A percentile compares a stretch with the other conserved stretches of the same genome.
Conservation (phyloP, 1,140 invertebrate genomes). For the Lerema accius region DNA sequence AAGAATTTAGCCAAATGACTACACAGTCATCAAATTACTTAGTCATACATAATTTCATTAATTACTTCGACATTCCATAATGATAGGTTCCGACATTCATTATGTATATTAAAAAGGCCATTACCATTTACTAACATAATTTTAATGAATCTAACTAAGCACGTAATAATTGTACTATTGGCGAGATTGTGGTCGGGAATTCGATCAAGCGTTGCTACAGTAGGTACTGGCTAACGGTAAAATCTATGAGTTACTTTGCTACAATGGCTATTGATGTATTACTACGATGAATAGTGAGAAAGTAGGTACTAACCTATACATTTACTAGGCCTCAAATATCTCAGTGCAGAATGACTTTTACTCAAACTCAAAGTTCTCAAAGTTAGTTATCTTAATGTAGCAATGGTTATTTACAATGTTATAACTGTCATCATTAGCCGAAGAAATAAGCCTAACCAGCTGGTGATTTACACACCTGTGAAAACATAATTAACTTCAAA, state of each 20-base stretch:
- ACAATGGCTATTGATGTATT: not conserved
- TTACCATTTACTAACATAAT: conserved; percentile 11
- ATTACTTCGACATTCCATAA: not conserved
- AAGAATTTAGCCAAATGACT: too few relatives aligned
- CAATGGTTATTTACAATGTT: too few relatives aligned
- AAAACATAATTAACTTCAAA: too few relatives aligned
- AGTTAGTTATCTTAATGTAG: too few relatives aligned
- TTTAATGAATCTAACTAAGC: conserved; percentile 24
- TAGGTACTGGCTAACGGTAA: conserved; percentile 19
- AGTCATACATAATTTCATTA: conserved; percentile 5
- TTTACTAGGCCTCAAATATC: too few relatives aligned
- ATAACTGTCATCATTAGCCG: too few relatives aligned
- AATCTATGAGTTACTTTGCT: conserved; percentile 9
- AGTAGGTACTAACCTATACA: too few relatives aligned
- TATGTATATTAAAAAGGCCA: not conserved
- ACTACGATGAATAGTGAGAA: not conserved
- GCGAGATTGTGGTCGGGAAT: conserved; percentile 24
- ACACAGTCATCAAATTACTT: too few relatives aligned
- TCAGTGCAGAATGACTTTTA: too few relatives aligned
- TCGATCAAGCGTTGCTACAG: conserved; percentile 20
- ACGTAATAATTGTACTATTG: conserved; percentile 17
- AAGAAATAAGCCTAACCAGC: too few relatives aligned
- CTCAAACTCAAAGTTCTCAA: too few relatives aligned
- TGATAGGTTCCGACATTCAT: not conserved
- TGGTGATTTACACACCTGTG: too few relatives aligned